Percentiles rank a stretch among this genome's conserved stretches.
These are phyloP conservation scores for Ameiurus melas DNA, from an alignment of 2,113 vertebrate species.

Conservation along the genomic window DNA sequence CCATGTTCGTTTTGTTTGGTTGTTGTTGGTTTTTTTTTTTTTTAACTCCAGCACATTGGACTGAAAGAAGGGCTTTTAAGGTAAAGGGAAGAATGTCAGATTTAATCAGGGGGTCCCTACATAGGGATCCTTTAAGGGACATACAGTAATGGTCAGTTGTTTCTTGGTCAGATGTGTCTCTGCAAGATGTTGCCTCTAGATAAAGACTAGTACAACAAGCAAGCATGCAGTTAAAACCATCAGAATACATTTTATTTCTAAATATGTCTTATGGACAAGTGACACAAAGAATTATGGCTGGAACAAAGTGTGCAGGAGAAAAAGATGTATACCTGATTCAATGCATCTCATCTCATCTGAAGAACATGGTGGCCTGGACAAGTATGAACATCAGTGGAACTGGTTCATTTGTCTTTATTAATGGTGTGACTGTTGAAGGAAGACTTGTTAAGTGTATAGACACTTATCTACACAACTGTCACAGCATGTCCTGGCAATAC, in stretches of 20 bases:
- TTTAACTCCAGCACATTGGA: neutral
- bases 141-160: neutral
- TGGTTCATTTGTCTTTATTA: neutral
- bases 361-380: neutral
- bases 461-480: neutral
- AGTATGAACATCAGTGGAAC: neutral
- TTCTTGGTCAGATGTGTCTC: neutral
- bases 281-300: neutral
- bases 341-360: neutral
- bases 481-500: neutral
- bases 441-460: neutral
- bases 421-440: neutral
- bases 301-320: neutral
- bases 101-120: neutral
- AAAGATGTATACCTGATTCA: neutral
- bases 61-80: neutral
- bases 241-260: neutral
- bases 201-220: neutral
- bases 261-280: neutral
- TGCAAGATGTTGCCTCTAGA: neutral
- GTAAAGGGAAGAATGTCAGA: constrained; percentile 8
- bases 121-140: neutral
- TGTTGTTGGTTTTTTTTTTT: neutral
- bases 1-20: neutral
- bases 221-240: neutral